A percentile compares a stretch with the other conserved stretches of the same genome.
Conservation (phyloP, 1,140 invertebrate species). For the Dryas iulia region DNA sequence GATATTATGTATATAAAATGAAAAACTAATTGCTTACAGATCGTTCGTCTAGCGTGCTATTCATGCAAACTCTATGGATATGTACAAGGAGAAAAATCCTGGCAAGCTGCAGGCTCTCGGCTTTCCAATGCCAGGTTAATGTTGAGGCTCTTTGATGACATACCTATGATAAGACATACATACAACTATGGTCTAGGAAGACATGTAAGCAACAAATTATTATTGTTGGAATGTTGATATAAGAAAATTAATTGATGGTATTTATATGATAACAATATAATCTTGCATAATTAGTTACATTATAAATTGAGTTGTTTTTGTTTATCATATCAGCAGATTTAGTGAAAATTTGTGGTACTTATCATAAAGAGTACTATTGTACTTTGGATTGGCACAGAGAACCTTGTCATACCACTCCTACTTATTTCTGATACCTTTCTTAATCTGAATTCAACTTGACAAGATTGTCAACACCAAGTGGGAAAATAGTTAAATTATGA, state of each 20-base stretch:
- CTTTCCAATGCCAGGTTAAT: conserved; percentile 64
- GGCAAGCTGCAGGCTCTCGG: conserved; percentile 62
- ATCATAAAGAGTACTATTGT: too few relatives aligned
- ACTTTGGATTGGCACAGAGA: too few relatives aligned
- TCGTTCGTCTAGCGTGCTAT: conserved; percentile 68
- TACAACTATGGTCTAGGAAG: conserved; percentile 69
- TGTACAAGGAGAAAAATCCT: conserved; percentile 56
- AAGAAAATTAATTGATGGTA: background rate
- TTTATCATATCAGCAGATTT: background rate
- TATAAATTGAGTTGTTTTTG: background rate
- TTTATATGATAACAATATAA: background rate
- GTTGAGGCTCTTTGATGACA: conserved; percentile 67
- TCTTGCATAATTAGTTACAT: background rate
- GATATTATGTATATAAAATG: too few relatives aligned
- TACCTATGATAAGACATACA: conserved; percentile 70
- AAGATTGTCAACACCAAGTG: too few relatives aligned
- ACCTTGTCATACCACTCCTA: too few relatives aligned
- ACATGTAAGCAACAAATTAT: conserved; percentile 58
- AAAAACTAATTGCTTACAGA: conserved; percentile 39
- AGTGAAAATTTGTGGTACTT: too few relatives aligned
- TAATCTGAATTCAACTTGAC: too few relatives aligned
- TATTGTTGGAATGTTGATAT: background rate
- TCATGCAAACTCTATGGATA: conserved; percentile 69
- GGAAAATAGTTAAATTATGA: too few relatives aligned
- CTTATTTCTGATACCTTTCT: too few relatives aligned